Evolutionary conservation across 2,888 invertebrate species (phyloP).

Genomic region (Leptopterna dolabrata): DNA sequence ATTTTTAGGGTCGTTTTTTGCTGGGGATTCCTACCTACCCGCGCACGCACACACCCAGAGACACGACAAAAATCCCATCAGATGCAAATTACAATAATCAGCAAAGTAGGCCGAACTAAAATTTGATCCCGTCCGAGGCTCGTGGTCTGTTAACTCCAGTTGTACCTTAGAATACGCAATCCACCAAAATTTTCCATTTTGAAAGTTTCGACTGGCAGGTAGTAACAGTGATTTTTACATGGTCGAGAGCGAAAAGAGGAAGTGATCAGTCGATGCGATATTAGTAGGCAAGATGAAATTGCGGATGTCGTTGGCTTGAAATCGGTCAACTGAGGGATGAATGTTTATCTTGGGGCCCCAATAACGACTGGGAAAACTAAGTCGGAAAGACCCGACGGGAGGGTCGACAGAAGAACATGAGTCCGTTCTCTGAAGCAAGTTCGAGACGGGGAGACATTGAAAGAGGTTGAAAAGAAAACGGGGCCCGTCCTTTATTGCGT

Average conservation of each 20-base stretch:
- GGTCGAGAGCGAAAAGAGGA: too few relatives aligned
- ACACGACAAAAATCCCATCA: too few relatives aligned
- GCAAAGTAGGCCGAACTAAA: too few relatives aligned
- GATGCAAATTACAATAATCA: too few relatives aligned
- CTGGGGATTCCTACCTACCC: too few relatives aligned
- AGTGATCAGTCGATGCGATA: neutral
- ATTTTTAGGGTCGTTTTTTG: too few relatives aligned
- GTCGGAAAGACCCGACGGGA: neutral
- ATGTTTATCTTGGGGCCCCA: conserved; percentile 40
- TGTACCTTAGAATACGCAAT: too few relatives aligned
- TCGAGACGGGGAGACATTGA: conserved; percentile 42
- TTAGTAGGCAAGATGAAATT: neutral
- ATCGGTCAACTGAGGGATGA: conserved; percentile 28
- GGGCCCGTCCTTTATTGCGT: conserved; percentile 37
- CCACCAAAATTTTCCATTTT: too few relatives aligned
- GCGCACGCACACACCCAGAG: too few relatives aligned
- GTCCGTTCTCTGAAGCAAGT: conserved; percentile 9
- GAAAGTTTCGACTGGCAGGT: too few relatives aligned
- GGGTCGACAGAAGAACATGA: neutral
- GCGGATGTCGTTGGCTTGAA: neutral
- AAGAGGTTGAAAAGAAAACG: conserved; percentile 14
- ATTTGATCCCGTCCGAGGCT: too few relatives aligned
- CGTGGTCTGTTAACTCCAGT: too few relatives aligned
- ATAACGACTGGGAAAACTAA: conserved; percentile 28
- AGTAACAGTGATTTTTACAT: neutral